Conservation (phyloP, 2,888 invertebrate genomes). For the Ectropis crepuscularia region DNA sequence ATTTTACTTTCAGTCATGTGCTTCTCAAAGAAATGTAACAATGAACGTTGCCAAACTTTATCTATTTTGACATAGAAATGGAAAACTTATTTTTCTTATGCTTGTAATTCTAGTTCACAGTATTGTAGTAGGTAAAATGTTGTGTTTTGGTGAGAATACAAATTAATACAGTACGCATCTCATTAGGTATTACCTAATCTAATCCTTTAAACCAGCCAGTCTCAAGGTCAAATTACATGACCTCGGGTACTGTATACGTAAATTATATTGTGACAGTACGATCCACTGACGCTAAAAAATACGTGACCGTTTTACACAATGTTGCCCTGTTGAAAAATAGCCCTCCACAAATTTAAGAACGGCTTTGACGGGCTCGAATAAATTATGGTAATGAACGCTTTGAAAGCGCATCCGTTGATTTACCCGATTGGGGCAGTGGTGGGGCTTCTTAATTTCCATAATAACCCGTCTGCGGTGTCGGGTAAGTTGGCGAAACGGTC, state of each 20-base stretch:
- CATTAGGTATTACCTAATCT: background rate
- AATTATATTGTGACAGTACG: slow-evolving; percentile 42
- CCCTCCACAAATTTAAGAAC: slow-evolving; percentile 79
- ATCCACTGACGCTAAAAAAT: slow-evolving; percentile 75
- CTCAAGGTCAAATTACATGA: slow-evolving; percentile 23
- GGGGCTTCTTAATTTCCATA: slow-evolving; percentile 73
- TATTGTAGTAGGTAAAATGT: too few relatives aligned
- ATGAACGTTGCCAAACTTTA: too few relatives aligned
- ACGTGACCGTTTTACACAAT: slow-evolving; percentile 80
- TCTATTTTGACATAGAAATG: too few relatives aligned
- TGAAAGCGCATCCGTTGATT: slow-evolving; percentile 79
- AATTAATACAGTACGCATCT: background rate
- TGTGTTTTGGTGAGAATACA: background rate
- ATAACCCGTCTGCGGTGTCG: slow-evolving; percentile 51
- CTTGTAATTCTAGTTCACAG: too few relatives aligned
- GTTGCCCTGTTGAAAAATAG: slow-evolving; percentile 74
- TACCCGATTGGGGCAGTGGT: slow-evolving; percentile 59
- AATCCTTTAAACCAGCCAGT: background rate
- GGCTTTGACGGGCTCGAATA: slow-evolving; percentile 80
- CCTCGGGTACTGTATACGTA: slow-evolving; percentile 16
- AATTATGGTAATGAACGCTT: slow-evolving; percentile 83
- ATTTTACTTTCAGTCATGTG: too few relatives aligned
- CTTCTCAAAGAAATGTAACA: too few relatives aligned
- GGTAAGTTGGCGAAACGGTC: slow-evolving; percentile 2
- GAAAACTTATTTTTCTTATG: too few relatives aligned